These are phyloP conservation scores for Athalia circularis DNA, from an alignment of 2,888 invertebrate species.

Conservation along the genomic window DNA sequence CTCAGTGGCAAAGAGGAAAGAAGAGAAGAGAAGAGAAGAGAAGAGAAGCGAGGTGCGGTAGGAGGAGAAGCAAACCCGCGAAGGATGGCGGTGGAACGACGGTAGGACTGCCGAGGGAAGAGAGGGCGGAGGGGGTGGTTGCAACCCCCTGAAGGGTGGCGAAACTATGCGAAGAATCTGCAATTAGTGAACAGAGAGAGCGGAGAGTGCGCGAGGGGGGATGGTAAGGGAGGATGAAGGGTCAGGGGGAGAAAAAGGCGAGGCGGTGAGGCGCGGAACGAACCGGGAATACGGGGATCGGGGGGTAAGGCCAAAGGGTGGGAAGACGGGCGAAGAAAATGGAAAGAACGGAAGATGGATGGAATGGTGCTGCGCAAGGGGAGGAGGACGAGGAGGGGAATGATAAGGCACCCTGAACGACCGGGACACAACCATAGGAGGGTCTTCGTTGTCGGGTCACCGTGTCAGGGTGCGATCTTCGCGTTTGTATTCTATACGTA, in stretches of 20 bases:
- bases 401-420: constrained; percentile 50
- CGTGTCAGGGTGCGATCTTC: constrained; percentile 64
- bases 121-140: constrained; percentile 54
- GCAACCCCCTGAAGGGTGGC: constrained; percentile 77
- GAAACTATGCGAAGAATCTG: constrained; percentile 98
- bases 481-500: not conserved
- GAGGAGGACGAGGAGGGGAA: constrained; percentile 46
- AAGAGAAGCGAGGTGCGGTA: constrained; percentile 28
- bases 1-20: constrained; percentile 37
- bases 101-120: constrained; percentile 58
- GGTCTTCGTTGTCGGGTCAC: constrained; percentile 58
- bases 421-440: constrained; percentile 47
- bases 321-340: constrained; percentile 61
- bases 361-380: constrained; percentile 61
- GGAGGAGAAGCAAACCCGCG: constrained; percentile 51
- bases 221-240: constrained; percentile 79
- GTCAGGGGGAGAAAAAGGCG: constrained; percentile 75
- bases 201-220: constrained; percentile 75
- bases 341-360: constrained; percentile 73
- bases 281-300: constrained; percentile 56
- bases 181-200: constrained; percentile 93
- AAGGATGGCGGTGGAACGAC: constrained; percentile 57
- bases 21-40: not conserved
- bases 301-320: constrained; percentile 47
- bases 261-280: constrained; percentile 58